Evolutionary conservation across 2,797 vertebrate species (phyloP).

Genomic region (Enteromius anoplus): DNA sequence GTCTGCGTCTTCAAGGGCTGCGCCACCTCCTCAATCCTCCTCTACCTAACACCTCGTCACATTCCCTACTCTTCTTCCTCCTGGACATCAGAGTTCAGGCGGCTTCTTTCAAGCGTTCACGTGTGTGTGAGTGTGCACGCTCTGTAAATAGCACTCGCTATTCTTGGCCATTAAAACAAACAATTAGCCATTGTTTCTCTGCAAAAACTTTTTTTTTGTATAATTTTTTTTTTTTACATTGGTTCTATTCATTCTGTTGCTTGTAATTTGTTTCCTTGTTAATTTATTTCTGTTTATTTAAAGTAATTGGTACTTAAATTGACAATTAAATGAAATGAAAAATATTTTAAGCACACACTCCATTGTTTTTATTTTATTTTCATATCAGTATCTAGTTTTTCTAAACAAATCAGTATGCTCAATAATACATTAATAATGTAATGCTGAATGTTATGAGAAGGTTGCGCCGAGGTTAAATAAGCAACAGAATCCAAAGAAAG

Average conservation of each 20-base stretch:
- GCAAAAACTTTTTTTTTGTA: not conserved
- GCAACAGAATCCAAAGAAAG: constrained; percentile 70
- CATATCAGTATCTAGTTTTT: not conserved
- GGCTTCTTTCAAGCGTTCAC: not conserved
- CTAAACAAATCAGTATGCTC: not conserved
- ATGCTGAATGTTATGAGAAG: constrained; percentile 12
- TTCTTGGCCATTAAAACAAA: too few species aligned
- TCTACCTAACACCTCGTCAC: constrained; percentile 47
- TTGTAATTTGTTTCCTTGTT: not conserved
- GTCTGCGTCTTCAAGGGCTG: constrained; percentile 63
- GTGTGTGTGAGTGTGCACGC: not conserved
- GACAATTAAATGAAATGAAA: not conserved
- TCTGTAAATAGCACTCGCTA: constrained; percentile 1
- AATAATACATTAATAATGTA: not conserved
- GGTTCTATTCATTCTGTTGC: not conserved
- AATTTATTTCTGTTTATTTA: not conserved
- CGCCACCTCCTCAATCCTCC: constrained; percentile 77
- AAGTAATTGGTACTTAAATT: not conserved
- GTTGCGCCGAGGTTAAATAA: constrained; percentile 72
- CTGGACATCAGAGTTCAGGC: constrained; percentile 19
- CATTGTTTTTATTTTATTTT: constrained; percentile 15
- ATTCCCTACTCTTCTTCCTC: constrained; percentile 32
- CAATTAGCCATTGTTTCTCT: not conserved
- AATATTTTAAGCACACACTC: not conserved
- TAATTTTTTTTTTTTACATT: not conserved